Percentiles rank a stretch among this genome's conserved stretches.
Conservation (phyloP, 2,797 vertebrate genomes). For the Poeciliopsis infans region DNA sequence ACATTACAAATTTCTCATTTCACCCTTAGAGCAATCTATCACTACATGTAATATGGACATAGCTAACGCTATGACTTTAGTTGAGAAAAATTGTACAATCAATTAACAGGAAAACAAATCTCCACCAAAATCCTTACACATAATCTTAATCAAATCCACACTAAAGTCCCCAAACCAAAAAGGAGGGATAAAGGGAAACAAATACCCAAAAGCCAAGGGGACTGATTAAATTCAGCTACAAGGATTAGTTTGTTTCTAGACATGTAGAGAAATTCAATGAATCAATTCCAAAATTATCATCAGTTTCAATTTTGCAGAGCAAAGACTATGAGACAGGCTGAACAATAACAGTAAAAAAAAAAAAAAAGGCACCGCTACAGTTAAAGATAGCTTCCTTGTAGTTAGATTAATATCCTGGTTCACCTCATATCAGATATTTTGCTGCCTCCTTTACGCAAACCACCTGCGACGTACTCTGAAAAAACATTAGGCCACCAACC, state of each 20-base stretch:
- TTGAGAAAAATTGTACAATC: background rate
- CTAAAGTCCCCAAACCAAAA: constrained; percentile 45
- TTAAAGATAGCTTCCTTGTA: constrained; percentile 6
- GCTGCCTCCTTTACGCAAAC: constrained; percentile 66
- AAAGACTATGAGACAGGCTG: constrained; percentile 57
- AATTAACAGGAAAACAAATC: constrained; percentile 47
- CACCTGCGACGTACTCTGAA: constrained; percentile 36
- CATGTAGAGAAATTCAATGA: constrained; percentile 15
- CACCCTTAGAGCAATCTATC: background rate
- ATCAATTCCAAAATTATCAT: constrained; percentile 5
- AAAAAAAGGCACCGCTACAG: background rate
- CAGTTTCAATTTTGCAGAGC: background rate
- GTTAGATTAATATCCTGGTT: background rate
- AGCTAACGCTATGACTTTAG: background rate
- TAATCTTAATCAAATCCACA: constrained; percentile 45
- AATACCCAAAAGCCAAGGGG: constrained; percentile 51
- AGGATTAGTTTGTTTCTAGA: constrained; percentile 44
- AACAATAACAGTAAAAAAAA: constrained; percentile 45
- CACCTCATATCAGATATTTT: constrained; percentile 32
- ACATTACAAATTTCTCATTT: background rate
- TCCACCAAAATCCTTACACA: background rate
- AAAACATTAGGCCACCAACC: constrained; percentile 18
- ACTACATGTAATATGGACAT: background rate
- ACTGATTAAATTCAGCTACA: constrained; percentile 40
- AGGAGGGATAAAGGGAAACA: constrained; percentile 59